phyloP scores from a whole-genome alignment of 2,888 invertebrate species.

The Horisme vitalbata region DNA sequence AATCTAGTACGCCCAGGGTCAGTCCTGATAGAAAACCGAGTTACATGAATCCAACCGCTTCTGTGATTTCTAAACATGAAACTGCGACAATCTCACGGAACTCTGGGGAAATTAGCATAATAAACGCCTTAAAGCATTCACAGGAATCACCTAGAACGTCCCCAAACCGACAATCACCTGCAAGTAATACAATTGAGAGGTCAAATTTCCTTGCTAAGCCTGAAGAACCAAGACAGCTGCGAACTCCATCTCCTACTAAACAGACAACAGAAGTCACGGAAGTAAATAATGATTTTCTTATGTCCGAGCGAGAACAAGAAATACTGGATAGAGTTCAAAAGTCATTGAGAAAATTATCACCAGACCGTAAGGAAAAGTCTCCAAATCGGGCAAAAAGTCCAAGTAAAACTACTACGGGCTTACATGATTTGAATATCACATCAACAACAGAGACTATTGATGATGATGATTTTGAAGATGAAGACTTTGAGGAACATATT shows the following conservation, averaged over 20 bases:
- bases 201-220: constrained; percentile 27
- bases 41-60: constrained; percentile 33
- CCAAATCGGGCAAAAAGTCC: constrained; percentile 57
- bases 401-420: constrained; percentile 52
- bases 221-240: constrained; percentile 38
- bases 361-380: constrained; percentile 57
- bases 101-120: constrained; percentile 25
- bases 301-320: constrained; percentile 66
- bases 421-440: constrained; percentile 53
- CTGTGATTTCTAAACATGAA: constrained; percentile 32
- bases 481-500: constrained; percentile 35
- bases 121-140: constrained; percentile 15
- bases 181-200: constrained; percentile 21
- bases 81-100: constrained; percentile 29
- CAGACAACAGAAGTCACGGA: constrained; percentile 40
- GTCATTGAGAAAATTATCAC: constrained; percentile 67
- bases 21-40: constrained; percentile 42
- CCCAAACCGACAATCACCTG: constrained; percentile 23
- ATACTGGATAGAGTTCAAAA: constrained; percentile 66
- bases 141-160: constrained; percentile 27
- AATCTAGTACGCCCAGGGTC: constrained; percentile 18
- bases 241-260: constrained; percentile 50
- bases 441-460: constrained; percentile 31
- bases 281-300: constrained; percentile 50
- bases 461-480: constrained; percentile 24